Percentiles rank a stretch among this genome's conserved stretches.
These are phyloP conservation scores for Nudaria mundana DNA, from an alignment of 2,888 invertebrate genomes.

Conservation along the genomic window DNA sequence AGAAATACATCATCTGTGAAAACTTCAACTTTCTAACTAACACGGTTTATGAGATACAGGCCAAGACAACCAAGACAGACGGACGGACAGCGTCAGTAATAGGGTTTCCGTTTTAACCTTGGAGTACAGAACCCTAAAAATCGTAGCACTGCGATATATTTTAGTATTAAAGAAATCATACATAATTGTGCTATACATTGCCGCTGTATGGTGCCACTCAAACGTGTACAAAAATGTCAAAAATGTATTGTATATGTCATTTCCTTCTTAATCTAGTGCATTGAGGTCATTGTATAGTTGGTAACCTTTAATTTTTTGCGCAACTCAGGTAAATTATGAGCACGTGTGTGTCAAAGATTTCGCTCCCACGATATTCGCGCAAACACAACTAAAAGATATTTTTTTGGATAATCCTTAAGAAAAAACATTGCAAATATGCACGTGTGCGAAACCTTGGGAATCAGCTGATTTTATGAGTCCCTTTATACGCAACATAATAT, in stretches of 20 bases:
- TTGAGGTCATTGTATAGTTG: conserved; percentile 22
- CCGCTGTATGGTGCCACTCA: conserved; percentile 43
- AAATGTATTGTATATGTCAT: conserved; percentile 17
- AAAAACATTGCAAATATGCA: conserved; percentile 60
- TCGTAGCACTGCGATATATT: no score
- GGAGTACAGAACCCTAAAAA: no score
- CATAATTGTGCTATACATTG: conserved; percentile 7
- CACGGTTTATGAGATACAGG: no score
- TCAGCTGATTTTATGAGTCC: conserved; percentile 65
- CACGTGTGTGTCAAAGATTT: conserved; percentile 51
- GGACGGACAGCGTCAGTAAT: no score
- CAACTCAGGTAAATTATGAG: conserved; percentile 48
- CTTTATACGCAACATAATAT: no score
- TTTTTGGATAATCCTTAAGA: conserved; percentile 47
- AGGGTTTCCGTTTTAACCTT: no score
- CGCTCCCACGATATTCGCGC: conserved; percentile 67
- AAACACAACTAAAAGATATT: conserved; percentile 53
- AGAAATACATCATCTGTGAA: no score
- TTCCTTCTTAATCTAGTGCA: conserved; percentile 21
- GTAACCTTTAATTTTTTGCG: conserved; percentile 39
- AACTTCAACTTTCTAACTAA: no score
- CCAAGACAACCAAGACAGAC: no score
- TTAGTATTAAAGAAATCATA: conserved; percentile 5
- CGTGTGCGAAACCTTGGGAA: conserved; percentile 62
- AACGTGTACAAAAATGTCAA: conserved; percentile 38